These are phyloP conservation scores for Microcebus lehilahytsara DNA, from an alignment of 2,113 vertebrate genomes.

Conservation along the genomic window DNA sequence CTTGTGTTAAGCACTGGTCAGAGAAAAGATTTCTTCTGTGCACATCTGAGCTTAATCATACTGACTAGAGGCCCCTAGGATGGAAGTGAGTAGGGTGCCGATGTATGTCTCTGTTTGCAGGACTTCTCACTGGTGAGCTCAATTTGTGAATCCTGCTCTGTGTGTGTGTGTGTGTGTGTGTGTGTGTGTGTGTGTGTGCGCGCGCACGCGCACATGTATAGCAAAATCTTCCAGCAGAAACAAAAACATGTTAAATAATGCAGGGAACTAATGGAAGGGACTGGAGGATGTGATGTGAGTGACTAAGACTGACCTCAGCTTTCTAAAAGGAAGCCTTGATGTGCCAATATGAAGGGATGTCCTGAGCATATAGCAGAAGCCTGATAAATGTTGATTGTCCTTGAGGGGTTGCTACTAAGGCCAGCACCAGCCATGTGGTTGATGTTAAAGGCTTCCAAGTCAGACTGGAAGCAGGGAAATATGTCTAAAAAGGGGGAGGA, in stretches of 20 bases:
- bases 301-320: neutral
- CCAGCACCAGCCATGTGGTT: neutral
- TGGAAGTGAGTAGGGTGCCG: neutral
- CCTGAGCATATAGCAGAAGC: neutral
- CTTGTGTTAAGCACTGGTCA: neutral
- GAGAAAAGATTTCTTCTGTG: neutral
- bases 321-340: neutral
- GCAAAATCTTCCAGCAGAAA: neutral
- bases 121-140: neutral
- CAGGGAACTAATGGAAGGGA: neutral
- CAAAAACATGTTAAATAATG: neutral
- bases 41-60: neutral
- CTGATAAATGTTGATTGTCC: neutral
- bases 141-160: neutral
- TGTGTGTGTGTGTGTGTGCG: no score
- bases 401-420: neutral
- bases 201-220: rapidly evolving
- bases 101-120: neutral
- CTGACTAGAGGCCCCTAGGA: neutral
- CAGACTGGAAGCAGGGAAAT: neutral
- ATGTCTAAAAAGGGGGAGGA: neutral
- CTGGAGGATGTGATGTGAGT: neutral
- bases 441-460: neutral
- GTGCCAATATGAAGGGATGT: neutral
- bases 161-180: neutral